These are phyloP conservation scores for Asobara japonica DNA, from an alignment of 1,140 invertebrate species.

Conservation along the genomic window DNA sequence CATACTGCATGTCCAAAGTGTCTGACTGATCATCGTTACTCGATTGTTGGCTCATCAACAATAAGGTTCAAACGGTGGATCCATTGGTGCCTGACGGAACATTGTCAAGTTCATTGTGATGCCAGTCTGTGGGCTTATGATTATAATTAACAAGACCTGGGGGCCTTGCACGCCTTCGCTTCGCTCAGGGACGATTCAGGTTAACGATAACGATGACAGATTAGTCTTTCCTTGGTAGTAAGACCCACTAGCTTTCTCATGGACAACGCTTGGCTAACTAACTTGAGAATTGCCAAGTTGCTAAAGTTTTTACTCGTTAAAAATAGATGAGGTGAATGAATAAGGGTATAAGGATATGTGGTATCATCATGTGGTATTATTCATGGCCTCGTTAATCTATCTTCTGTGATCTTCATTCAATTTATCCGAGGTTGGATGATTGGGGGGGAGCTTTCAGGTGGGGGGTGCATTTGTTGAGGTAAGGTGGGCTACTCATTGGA, in stretches of 20 bases:
- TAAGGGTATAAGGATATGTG: slow-evolving; percentile 12
- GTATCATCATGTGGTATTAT: slow-evolving; percentile 17
- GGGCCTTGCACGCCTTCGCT: slow-evolving; percentile 19
- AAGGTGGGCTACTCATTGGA: too few relatives aligned
- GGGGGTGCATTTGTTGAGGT: background rate
- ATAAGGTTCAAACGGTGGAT: too few relatives aligned
- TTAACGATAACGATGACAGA: slow-evolving; percentile 40
- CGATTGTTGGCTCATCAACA: too few relatives aligned
- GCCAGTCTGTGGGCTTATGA: slow-evolving; percentile 8
- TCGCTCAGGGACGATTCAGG: slow-evolving; percentile 28
- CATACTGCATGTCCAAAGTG: too few relatives aligned
- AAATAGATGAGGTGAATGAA: slow-evolving; percentile 6
- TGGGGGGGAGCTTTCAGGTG: background rate
- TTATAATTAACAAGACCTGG: slow-evolving; percentile 15
- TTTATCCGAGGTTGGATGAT: slow-evolving; percentile 3
- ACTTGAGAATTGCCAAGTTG: slow-evolving; percentile 4
- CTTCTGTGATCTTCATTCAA: slow-evolving; percentile 24
- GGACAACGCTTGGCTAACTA: background rate
- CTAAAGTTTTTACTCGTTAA: slow-evolving; percentile 12
- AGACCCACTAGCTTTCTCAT: slow-evolving; percentile 4
- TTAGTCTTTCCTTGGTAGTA: slow-evolving; percentile 18
- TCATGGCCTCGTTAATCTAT: slow-evolving; percentile 28
- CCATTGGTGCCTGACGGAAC: background rate
- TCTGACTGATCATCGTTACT: too few relatives aligned
- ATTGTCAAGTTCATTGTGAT: slow-evolving; percentile 17